Percentiles rank a stretch among this genome's conserved stretches.
These are phyloP conservation scores for Ciconia nigra DNA, from an alignment of 2,797 vertebrate genomes.

Conservation along the genomic window DNA sequence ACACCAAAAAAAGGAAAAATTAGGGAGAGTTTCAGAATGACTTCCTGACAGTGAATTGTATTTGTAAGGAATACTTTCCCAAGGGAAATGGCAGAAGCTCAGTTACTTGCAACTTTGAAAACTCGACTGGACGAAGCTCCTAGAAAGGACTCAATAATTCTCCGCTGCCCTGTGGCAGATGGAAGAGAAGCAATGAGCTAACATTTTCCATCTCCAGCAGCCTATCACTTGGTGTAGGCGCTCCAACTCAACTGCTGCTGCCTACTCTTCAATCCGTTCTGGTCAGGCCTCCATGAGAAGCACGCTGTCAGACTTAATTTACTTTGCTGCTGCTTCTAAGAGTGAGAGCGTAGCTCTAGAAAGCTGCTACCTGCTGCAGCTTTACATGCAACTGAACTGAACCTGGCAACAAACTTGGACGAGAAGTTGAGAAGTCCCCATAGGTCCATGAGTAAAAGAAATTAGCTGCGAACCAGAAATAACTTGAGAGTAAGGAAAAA, in stretches of 20 bases:
- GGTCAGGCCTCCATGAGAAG: background rate
- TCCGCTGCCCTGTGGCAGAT: background rate
- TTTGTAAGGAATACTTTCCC: constrained; percentile 58
- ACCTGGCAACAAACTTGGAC: background rate
- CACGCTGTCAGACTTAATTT: background rate
- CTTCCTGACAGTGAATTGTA: constrained; percentile 53
- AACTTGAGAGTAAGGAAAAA: background rate
- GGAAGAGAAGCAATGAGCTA: background rate
- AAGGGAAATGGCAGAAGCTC: constrained; percentile 34
- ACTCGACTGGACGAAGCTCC: background rate
- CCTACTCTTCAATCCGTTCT: background rate
- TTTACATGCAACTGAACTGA: background rate
- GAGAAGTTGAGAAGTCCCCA: background rate
- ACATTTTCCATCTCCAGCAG: constrained; percentile 17
- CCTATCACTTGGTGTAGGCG: rapidly evolving
- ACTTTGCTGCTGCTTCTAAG: background rate
- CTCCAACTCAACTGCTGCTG: background rate
- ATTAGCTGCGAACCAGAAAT: background rate
- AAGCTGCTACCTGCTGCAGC: background rate
- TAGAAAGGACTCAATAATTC: background rate
- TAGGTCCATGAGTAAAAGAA: background rate
- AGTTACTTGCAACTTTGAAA: constrained; percentile 2
- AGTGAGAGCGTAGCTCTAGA: background rate
- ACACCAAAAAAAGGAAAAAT: constrained; percentile 44
- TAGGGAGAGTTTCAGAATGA: constrained; percentile 41